Conservation (phyloP, 2,113 vertebrate species). For the Kobus ellipsiprymnus region DNA sequence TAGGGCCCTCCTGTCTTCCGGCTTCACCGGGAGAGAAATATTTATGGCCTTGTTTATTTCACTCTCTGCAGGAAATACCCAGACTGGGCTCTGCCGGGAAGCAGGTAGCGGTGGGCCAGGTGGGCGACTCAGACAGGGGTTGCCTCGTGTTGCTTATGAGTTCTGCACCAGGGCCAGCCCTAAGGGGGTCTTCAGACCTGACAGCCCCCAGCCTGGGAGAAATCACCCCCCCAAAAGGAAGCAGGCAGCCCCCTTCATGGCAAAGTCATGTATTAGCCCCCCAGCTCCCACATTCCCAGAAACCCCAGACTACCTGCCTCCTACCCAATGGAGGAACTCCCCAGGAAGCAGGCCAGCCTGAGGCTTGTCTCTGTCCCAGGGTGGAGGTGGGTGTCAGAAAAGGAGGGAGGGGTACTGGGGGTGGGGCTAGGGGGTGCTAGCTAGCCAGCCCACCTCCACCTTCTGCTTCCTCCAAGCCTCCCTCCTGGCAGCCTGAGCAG, state of each 20-base stretch:
- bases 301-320: background rate
- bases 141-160: background rate
- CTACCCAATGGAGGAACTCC: too few species aligned
- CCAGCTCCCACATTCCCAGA: background rate
- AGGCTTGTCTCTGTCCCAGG: too few species aligned
- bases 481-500: background rate
- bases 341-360: background rate
- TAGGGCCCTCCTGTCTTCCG: conserved; percentile 36
- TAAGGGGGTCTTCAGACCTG: background rate
- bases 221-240: background rate
- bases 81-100: background rate
- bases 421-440: background rate
- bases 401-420: rapidly evolving
- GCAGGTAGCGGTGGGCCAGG: background rate
- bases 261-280: background rate
- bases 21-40: background rate
- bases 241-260: background rate
- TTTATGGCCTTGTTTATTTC: conserved; percentile 56
- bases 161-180: background rate
- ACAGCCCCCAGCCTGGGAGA: background rate
- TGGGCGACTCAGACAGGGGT: background rate
- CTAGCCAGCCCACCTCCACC: background rate
- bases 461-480: background rate
- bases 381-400: background rate
- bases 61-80: background rate